Evolutionary conservation across 2,113 vertebrate species (phyloP).

Genomic region (Hemiscyllium ocellatum): DNA sequence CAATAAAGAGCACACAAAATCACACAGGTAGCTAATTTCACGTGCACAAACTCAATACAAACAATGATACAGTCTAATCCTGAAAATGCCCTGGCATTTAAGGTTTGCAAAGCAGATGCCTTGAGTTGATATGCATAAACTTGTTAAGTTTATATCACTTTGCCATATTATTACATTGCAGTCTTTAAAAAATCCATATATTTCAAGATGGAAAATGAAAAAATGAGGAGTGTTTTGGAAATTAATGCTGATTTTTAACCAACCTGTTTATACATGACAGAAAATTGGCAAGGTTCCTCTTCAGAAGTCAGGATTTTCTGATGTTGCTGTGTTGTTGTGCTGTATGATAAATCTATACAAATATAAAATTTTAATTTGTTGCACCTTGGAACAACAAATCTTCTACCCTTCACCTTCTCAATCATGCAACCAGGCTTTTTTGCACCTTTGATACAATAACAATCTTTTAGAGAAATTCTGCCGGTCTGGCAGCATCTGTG

Average conservation of each 20-base stretch:
- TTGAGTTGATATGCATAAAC: not conserved
- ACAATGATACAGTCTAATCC: not conserved
- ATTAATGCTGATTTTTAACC: not conserved
- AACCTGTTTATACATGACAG: not conserved
- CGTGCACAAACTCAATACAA: not conserved
- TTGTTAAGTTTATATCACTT: not conserved
- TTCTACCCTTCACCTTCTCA: no score
- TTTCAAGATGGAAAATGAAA: not conserved
- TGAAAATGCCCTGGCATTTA: not conserved
- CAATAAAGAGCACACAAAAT: no score
- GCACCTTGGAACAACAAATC: not conserved
- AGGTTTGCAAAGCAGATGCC: not conserved
- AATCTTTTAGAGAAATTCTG: no score
- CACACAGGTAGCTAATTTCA: no score
- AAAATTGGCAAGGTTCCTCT: not conserved
- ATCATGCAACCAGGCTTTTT: no score
- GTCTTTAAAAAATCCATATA: not conserved
- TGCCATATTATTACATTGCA: not conserved
- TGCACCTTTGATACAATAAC: no score
- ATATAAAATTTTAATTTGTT: not conserved
- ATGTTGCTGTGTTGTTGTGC: not conserved
- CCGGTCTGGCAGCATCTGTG: no score
- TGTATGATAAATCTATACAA: not conserved
- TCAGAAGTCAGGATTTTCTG: not conserved
- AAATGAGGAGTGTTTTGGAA: not conserved